Conservation (phyloP, 2,888 invertebrate genomes). For the Oeneis ivallda region DNA sequence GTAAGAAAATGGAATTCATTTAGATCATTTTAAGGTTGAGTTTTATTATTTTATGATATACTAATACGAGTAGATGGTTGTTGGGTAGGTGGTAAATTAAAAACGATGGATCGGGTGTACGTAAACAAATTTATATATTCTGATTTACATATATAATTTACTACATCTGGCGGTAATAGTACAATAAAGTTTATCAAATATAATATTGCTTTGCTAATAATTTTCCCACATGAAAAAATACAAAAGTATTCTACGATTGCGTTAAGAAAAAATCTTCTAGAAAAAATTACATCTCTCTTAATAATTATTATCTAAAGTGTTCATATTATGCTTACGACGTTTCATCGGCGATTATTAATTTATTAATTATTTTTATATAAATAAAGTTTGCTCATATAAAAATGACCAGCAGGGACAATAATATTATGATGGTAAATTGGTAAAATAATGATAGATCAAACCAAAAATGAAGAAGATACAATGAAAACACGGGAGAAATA, state of each 20-base stretch:
- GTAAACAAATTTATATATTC: slow-evolving; percentile 78
- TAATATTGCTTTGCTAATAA: slow-evolving; percentile 71
- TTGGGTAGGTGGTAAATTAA: slow-evolving; percentile 43
- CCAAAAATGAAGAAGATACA: background rate
- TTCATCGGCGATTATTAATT: slow-evolving; percentile 44
- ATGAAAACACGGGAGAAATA: background rate
- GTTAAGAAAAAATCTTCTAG: slow-evolving; percentile 71
- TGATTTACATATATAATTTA: slow-evolving; percentile 66
- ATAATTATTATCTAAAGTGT: slow-evolving; percentile 55
- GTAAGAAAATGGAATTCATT: no score
- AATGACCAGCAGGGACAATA: slow-evolving; percentile 37
- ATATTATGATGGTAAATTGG: slow-evolving; percentile 11
- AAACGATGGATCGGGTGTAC: slow-evolving; percentile 64
- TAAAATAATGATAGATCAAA: slow-evolving; percentile 19
- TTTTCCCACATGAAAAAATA: slow-evolving; percentile 71
- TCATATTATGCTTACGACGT: slow-evolving; percentile 74
- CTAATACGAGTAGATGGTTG: background rate
- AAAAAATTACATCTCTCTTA: slow-evolving; percentile 73
- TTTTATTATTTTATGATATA: background rate
- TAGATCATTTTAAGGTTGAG: no score
- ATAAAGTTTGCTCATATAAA: slow-evolving; percentile 54
- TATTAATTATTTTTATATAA: slow-evolving; percentile 48
- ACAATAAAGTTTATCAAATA: slow-evolving; percentile 70
- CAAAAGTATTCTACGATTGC: slow-evolving; percentile 75
- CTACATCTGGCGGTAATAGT: slow-evolving; percentile 66